Conservation (phyloP, 2,888 invertebrate species). For the Nudaria mundana region DNA sequence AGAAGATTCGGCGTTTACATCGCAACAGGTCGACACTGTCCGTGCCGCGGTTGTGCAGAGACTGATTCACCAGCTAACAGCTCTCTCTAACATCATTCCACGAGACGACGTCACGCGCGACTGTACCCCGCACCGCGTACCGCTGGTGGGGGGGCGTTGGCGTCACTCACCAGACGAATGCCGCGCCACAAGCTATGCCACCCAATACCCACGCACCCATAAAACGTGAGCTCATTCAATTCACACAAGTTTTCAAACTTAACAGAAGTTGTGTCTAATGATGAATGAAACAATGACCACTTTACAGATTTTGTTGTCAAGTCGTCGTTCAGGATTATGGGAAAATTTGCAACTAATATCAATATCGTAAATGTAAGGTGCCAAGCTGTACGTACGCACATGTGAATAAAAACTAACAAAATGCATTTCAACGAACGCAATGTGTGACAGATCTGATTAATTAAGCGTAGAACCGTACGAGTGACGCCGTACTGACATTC, state of each 20-base stretch:
- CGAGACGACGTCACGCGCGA: slow-evolving; percentile 30
- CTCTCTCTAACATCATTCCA: too few relatives aligned
- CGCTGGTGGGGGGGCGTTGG: slow-evolving; percentile 57
- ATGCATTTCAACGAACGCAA: slow-evolving; percentile 29
- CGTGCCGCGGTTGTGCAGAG: slow-evolving; percentile 76
- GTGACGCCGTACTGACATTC: slow-evolving; percentile 34
- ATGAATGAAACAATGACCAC: slow-evolving; percentile 38
- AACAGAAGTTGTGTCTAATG: slow-evolving; percentile 37
- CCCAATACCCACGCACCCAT: slow-evolving; percentile 20
- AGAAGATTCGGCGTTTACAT: slow-evolving; percentile 74
- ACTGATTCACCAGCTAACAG: slow-evolving; percentile 48
- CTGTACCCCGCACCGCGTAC: slow-evolving; percentile 26
- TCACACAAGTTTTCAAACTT: slow-evolving; percentile 43
- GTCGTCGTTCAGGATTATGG: slow-evolving; percentile 26
- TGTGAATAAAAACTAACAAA: slow-evolving; percentile 10
- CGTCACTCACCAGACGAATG: slow-evolving; percentile 58
- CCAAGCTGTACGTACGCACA: too few relatives aligned
- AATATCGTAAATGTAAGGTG: too few relatives aligned
- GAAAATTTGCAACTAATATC: slow-evolving; percentile 22
- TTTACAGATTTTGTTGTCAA: slow-evolving; percentile 34
- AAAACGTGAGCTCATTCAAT: slow-evolving; percentile 24
- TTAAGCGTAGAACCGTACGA: slow-evolving; percentile 17
- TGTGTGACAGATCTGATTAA: slow-evolving; percentile 35
- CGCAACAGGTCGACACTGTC: slow-evolving; percentile 76
- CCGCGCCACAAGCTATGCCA: slow-evolving; percentile 23